phyloP scores from a whole-genome alignment of 2,797 vertebrate genomes.

The Macropus fuliginosus region DNA sequence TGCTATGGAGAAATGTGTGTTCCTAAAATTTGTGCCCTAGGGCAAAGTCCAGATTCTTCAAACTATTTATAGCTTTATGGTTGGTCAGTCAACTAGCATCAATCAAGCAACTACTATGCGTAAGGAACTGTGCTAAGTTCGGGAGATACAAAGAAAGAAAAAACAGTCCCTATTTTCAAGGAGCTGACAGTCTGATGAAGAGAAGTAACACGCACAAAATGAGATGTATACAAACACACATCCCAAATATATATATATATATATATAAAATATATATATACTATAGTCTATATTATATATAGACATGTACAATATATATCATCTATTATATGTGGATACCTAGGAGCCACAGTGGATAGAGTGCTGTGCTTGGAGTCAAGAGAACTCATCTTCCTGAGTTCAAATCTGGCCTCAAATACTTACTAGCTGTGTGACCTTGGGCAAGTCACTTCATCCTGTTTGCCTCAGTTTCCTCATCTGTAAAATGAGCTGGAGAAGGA shows the following conservation, averaged over 20 bases:
- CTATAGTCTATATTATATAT: too few species aligned
- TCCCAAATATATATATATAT: too few species aligned
- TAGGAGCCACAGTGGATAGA: not conserved
- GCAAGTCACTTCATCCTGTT: not conserved
- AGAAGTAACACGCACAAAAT: not conserved
- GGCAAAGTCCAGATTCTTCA: not conserved
- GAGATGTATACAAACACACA: not conserved
- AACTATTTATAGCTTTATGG: not conserved
- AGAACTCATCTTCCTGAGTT: not conserved
- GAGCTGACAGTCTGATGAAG: not conserved
- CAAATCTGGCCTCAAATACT: not conserved
- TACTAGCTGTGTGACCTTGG: not conserved
- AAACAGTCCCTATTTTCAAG: not conserved
- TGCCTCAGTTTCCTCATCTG: not conserved
- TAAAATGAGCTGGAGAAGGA: not conserved
- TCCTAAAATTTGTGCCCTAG: not conserved
- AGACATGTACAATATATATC: not conserved
- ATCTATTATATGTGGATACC: not conserved
- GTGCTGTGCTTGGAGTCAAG: not conserved
- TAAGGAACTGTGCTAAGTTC: not conserved
- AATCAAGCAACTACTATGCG: not conserved
- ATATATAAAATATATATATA: too few species aligned
- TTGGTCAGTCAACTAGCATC: not conserved
- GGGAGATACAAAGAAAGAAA: not conserved
- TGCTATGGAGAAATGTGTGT: not conserved